These are phyloP conservation scores for Oriolus oriolus DNA, from an alignment of 2,113 vertebrate species.

Conservation along the genomic window DNA sequence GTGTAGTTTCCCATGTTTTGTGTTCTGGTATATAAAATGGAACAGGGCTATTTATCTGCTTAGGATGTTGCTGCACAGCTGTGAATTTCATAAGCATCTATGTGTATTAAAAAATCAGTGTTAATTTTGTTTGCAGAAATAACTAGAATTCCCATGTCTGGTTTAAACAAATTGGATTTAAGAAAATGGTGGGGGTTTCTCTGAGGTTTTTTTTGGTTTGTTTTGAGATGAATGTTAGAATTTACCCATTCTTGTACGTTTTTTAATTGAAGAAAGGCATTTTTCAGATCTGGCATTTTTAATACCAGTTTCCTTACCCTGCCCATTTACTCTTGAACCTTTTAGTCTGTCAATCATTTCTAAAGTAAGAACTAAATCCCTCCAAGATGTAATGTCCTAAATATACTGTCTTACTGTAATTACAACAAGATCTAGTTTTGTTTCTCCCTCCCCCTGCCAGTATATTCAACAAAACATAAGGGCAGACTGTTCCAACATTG, in stretches of 20 bases:
- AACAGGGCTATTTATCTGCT: neutral
- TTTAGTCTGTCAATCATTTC: neutral
- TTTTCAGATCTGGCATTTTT: neutral
- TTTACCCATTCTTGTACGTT: neutral
- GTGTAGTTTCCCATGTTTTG: neutral
- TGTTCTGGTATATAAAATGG: neutral
- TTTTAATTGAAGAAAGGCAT: neutral
- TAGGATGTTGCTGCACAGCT: neutral
- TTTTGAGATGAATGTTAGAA: neutral
- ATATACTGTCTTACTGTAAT: neutral
- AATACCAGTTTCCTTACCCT: neutral
- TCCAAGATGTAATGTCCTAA: neutral
- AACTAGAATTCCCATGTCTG: neutral
- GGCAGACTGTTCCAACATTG: conserved; percentile 95
- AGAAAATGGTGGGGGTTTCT: neutral
- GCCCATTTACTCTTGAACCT: neutral
- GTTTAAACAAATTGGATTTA: neutral
- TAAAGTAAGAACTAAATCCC: neutral
- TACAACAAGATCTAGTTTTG: neutral
- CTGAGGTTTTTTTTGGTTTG: neutral
- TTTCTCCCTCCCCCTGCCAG: conserved; percentile 62
- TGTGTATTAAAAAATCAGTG: neutral
- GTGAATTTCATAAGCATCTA: neutral
- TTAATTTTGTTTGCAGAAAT: neutral
- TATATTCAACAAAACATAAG: conserved; percentile 99